Percentiles rank a stretch among this genome's conserved stretches.
Evolutionary conservation across 2,797 vertebrate genomes (phyloP).

Genomic region (Philypnodon macrostomus): DNA sequence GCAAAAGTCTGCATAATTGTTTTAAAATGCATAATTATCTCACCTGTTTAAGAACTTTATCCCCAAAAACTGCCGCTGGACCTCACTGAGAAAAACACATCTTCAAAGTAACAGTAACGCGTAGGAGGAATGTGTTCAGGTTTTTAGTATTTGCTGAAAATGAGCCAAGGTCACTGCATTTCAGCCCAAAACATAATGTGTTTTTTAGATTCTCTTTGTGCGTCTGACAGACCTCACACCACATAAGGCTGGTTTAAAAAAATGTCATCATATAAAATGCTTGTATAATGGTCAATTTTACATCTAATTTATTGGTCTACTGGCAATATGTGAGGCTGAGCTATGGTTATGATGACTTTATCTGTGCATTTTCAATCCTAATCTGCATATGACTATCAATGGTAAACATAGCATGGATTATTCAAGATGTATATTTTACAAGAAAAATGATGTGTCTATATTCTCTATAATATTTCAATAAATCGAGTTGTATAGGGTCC

Average conservation of each 20-base stretch:
- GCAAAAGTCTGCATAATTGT: too few relatives aligned
- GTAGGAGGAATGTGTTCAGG: not conserved
- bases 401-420: slow-evolving; percentile 40
- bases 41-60: too few relatives aligned
- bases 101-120: not conserved
- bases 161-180: not conserved
- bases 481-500: not conserved
- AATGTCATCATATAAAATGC: not conserved
- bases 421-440: slow-evolving; percentile 59
- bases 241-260: not conserved
- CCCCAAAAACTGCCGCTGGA: too few relatives aligned
- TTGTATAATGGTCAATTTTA: too few relatives aligned
- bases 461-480: slow-evolving; percentile 7
- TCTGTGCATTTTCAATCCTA: slow-evolving; percentile 27
- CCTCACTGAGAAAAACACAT: not conserved
- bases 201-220: too few relatives aligned
- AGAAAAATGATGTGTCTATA: slow-evolving; percentile 37
- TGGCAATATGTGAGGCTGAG: too few relatives aligned
- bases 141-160: not conserved
- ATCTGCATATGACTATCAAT: slow-evolving; percentile 24
- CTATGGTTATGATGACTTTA: slow-evolving; percentile 22
- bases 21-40: too few relatives aligned
- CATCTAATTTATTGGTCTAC: too few relatives aligned
- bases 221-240: not conserved
- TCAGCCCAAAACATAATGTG: not conserved